Base-by-base conservation (phyloP, 2,888 invertebrate genomes). In the Ramazzottius varieornatus region DNA sequence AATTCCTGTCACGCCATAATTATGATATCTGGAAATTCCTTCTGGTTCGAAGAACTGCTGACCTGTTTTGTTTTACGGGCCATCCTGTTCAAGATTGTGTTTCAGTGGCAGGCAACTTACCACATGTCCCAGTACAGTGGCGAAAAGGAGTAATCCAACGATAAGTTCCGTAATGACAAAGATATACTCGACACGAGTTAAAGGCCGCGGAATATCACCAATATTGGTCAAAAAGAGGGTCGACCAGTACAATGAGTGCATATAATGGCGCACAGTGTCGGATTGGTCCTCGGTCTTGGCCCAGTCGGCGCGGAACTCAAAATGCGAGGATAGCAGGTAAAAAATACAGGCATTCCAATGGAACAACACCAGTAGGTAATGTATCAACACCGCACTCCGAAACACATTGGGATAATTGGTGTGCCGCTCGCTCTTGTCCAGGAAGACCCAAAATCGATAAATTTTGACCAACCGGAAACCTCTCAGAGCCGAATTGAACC, bases 301-400 rank as follows among this genome's bases (percentile, higher is more conserved):
- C 70, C 71, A 70, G 67, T 70, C 69, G 13, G 66, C 63, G n/a
- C 68, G 65, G 1, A 87, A 87, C 73, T 89, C 89, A 79, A 90
- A 90, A 72, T 88, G 89, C 81, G 89, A 88, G 82, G 88, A 85
- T 77, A 92, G 88, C 77, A 94, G 86, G 82, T 92, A 89, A 81
- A 91, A 93, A 78, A 96, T 82, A 81, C 94, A 96, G 75, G 93
- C 93, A 80, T 96, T 96, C 94, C 94, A 96, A 82, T 96, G 96
- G 81, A 94, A 94, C 79, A 94, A 89, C 80, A 92, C 92, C 80
- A 93, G 82, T 75, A 93, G 83, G 82, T 92, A 92, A 67, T 73
- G 72, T 4, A 72, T 70, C 33, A 73, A 69, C n/a, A 71, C 70
- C 16, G 71, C 65, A 33, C 72, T 71, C n/a, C 73, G 84, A 81